Conservation (phyloP, 2,888 invertebrate species). For the Antheraea assamensis region DNA sequence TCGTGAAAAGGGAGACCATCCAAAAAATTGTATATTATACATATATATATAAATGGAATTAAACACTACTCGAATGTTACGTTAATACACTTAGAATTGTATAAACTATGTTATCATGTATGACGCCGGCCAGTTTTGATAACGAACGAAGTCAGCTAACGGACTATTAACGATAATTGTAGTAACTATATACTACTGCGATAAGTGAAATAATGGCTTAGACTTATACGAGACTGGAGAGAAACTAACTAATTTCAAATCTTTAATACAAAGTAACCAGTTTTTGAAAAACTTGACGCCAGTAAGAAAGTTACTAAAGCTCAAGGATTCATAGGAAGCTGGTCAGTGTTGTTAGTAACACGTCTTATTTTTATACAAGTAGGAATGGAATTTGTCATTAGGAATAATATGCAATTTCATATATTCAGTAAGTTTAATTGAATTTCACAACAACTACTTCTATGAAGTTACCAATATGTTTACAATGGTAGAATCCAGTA, state of each 20-base stretch:
- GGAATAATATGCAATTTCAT: too few species aligned
- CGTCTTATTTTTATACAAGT: not conserved
- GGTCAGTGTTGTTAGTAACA: not conserved
- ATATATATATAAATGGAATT: not conserved
- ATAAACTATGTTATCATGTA: constrained; percentile 37
- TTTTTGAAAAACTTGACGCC: not conserved
- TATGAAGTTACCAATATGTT: too few species aligned
- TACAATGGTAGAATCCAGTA: too few species aligned
- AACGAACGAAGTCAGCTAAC: constrained; percentile 36
- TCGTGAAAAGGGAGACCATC: not conserved
- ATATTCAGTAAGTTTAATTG: too few species aligned
- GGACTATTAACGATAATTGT: constrained; percentile 41
- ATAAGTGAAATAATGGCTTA: constrained; percentile 1
- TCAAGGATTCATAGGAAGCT: not conserved
- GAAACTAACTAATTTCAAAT: not conserved
- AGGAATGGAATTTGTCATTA: not conserved
- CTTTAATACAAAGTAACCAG: not conserved
- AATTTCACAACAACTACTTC: too few species aligned
- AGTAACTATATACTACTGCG: not conserved
- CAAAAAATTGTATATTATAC: not conserved
- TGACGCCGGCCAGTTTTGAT: constrained; percentile 37
- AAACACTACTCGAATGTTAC: constrained; percentile 11
- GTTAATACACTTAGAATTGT: constrained; percentile 29
- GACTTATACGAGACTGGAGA: not conserved
- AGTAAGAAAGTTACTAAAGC: not conserved